Conservation (phyloP, 1,140 invertebrate genomes). For the Ceratoteleas bidentatus region DNA sequence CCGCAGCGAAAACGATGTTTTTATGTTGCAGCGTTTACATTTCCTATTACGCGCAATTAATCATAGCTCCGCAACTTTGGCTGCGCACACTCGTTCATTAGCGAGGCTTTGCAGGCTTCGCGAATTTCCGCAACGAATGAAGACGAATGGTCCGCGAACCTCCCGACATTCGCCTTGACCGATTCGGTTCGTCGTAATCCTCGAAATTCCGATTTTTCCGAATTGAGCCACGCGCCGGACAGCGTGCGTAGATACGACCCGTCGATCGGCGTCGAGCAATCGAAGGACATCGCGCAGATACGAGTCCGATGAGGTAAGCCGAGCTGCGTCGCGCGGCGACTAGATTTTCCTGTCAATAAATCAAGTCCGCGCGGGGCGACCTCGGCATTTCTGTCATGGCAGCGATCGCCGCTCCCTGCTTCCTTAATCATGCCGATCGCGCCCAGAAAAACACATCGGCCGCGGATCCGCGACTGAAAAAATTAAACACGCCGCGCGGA, state of each 20-base stretch:
- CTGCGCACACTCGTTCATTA: slow-evolving; percentile 22
- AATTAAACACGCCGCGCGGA: no score
- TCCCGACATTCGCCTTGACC: not conserved
- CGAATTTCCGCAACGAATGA: slow-evolving; percentile 28
- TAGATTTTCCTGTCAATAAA: slow-evolving; percentile 83
- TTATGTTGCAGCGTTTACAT: slow-evolving; percentile 38
- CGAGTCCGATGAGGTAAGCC: slow-evolving; percentile 72
- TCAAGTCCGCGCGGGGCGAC: slow-evolving; percentile 72
- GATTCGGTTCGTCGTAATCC: not conserved
- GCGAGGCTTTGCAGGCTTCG: slow-evolving; percentile 23
- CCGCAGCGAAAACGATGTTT: slow-evolving; percentile 35
- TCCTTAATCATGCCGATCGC: slow-evolving; percentile 66
- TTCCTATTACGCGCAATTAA: slow-evolving; percentile 45
- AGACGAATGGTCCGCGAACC: slow-evolving; percentile 12
- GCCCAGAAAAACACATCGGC: slow-evolving; percentile 65
- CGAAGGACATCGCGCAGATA: slow-evolving; percentile 69
- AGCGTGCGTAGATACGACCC: slow-evolving; percentile 47
- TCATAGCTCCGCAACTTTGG: slow-evolving; percentile 32
- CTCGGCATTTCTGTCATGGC: slow-evolving; percentile 70
- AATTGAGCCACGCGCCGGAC: slow-evolving; percentile 49
- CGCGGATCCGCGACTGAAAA: no score
- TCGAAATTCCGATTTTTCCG: slow-evolving; percentile 16
- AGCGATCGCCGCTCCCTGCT: slow-evolving; percentile 68
- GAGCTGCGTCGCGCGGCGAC: slow-evolving; percentile 70
- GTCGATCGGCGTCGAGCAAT: slow-evolving; percentile 40